phyloP scores from a whole-genome alignment of 1,140 invertebrate genomes.

The Chymomyza costata region DNA sequence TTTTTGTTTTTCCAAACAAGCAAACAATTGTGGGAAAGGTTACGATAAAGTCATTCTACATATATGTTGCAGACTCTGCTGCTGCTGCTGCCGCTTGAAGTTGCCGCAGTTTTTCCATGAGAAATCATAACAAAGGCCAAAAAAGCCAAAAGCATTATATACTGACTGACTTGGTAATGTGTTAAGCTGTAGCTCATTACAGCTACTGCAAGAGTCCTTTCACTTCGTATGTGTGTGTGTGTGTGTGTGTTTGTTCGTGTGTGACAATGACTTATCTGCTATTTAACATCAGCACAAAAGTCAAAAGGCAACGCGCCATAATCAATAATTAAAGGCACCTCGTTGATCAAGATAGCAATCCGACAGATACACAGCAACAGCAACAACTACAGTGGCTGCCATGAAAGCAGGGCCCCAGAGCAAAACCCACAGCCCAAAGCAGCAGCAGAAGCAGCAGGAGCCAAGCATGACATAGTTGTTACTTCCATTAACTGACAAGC shows the following conservation, averaged over 20 bases:
- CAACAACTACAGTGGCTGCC: conserved; percentile 8
- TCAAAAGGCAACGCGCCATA: conserved; percentile 33
- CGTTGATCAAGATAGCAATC: conserved; percentile 50
- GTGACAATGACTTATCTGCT: conserved; percentile 28
- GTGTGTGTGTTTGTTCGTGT: conserved; percentile 1
- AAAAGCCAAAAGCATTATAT: not conserved
- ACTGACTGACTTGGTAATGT: no score
- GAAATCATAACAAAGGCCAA: conserved; percentile 43
- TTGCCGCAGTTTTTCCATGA: conserved; percentile 26
- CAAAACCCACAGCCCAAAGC: no score
- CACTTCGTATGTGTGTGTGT: conserved; percentile 27
- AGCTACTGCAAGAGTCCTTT: conserved; percentile 31
- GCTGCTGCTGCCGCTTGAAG: no score
- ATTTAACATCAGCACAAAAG: conserved; percentile 24
- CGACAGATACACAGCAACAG: no score
- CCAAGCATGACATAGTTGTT: no score
- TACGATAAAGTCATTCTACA: conserved; percentile 52
- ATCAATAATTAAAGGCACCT: conserved; percentile 65
- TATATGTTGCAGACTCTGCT: conserved; percentile 3
- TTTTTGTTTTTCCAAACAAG: conserved; percentile 28
- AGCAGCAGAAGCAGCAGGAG: no score
- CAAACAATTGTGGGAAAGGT: conserved; percentile 70
- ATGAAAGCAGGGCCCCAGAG: no score
- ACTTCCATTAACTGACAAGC: no score
- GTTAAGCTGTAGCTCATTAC: no score